Conservation (phyloP, 2,113 vertebrate genomes). For the Dolichotis patagonum region DNA sequence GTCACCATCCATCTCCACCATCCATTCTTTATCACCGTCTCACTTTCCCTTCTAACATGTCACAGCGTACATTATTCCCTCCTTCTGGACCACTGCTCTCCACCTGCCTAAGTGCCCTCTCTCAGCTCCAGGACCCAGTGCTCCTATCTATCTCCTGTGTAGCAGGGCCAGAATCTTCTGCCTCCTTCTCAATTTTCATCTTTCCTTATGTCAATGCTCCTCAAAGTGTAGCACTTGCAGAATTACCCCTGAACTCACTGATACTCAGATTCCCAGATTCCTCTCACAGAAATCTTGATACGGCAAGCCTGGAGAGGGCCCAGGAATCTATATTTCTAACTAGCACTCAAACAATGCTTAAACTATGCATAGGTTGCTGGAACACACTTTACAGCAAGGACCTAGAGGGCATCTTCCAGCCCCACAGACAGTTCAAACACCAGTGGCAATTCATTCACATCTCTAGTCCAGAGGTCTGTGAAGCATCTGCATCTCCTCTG, state of each 20-base stretch:
- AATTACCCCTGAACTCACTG: not conserved
- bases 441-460: accelerated
- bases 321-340: not conserved
- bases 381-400: not conserved
- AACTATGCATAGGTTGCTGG: not conserved
- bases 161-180: not conserved
- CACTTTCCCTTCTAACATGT: not conserved
- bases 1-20: too few relatives aligned
- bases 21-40: not conserved
- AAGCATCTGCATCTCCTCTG: too few relatives aligned
- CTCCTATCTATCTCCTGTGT: not conserved
- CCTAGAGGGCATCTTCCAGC: not conserved
- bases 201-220: not conserved
- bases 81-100: not conserved
- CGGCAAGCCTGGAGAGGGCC: not conserved
- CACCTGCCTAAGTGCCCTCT: too few relatives aligned
- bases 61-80: accelerated
- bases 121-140: not conserved
- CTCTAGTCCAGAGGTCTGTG: not conserved
- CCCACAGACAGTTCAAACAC: not conserved
- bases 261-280: not conserved
- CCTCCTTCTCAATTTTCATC: not conserved
- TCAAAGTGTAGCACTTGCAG: not conserved
- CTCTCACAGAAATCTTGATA: not conserved
- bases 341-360: not conserved